phyloP scores from a whole-genome alignment of 2,113 vertebrate species.

The Cygnus atratus region DNA sequence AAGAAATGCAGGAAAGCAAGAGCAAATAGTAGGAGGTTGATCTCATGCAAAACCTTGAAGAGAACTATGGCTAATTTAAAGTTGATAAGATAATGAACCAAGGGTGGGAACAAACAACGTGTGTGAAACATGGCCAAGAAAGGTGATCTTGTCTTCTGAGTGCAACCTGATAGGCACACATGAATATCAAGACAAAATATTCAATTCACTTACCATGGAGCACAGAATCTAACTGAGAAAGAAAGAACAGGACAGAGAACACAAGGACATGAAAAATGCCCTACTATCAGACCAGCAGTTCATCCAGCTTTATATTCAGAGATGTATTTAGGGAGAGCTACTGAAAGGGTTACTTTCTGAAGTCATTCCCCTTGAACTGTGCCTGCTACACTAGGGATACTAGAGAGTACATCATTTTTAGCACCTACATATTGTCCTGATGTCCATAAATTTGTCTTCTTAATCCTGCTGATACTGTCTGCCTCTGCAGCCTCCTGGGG shows the following conservation, averaged over 20 bases:
- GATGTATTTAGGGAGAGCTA: neutral
- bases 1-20: neutral
- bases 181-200: neutral
- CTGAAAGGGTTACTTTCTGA: neutral
- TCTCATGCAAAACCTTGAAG: neutral
- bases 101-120: neutral
- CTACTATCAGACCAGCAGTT: neutral
- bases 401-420: neutral
- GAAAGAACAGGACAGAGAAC: neutral
- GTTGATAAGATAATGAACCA: neutral
- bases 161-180: neutral
- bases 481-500: neutral
- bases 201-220: neutral
- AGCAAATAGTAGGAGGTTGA: neutral
- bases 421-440: neutral
- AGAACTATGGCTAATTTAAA: neutral
- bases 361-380: neutral
- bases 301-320: neutral
- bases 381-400: neutral
- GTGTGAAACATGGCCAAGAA: neutral
- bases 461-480: neutral
- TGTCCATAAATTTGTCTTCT: neutral
- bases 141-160: neutral
- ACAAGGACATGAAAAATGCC: neutral
- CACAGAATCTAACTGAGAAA: neutral